Conservation (phyloP, 2,888 invertebrate genomes). For the Thelaira solivaga region DNA sequence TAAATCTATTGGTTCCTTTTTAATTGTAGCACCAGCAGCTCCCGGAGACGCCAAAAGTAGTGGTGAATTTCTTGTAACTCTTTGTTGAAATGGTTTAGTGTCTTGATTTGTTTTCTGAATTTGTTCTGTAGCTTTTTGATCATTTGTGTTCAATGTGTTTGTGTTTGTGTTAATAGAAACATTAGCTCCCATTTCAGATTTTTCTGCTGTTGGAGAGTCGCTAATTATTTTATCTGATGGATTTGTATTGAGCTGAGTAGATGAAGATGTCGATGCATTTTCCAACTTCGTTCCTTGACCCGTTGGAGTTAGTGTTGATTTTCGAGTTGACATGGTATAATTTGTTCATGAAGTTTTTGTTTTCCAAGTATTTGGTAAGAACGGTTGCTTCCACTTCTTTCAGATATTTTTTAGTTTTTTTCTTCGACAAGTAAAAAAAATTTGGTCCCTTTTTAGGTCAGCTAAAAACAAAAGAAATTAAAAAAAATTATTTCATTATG, state of each 20-base stretch:
- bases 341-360: conserved; percentile 44
- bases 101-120: conserved; percentile 52
- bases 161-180: conserved; percentile 28
- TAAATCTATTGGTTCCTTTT: conserved; percentile 65
- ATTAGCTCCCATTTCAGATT: conserved; percentile 46
- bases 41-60: conserved; percentile 65
- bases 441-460: conserved; percentile 50
- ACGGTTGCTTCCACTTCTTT: conserved; percentile 40
- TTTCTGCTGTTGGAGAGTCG: conserved; percentile 29
- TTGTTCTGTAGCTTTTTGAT: conserved; percentile 36
- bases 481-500: not conserved
- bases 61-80: conserved; percentile 71
- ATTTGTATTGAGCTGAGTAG: conserved; percentile 35
- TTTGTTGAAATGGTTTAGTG: conserved; percentile 60
- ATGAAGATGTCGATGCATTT: conserved; percentile 37
- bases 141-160: conserved; percentile 9
- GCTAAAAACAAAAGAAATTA: conserved; percentile 32
- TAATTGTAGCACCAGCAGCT: conserved; percentile 53
- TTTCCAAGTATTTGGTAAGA: conserved; percentile 41
- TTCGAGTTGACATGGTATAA: conserved; percentile 64
- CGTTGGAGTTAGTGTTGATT: conserved; percentile 57
- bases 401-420: not conserved
- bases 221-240: conserved; percentile 42
- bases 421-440: conserved; percentile 17
- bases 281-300: conserved; percentile 55